These are phyloP conservation scores for Drosophila cognata DNA, from an alignment of 2,888 invertebrate species.

Conservation along the genomic window DNA sequence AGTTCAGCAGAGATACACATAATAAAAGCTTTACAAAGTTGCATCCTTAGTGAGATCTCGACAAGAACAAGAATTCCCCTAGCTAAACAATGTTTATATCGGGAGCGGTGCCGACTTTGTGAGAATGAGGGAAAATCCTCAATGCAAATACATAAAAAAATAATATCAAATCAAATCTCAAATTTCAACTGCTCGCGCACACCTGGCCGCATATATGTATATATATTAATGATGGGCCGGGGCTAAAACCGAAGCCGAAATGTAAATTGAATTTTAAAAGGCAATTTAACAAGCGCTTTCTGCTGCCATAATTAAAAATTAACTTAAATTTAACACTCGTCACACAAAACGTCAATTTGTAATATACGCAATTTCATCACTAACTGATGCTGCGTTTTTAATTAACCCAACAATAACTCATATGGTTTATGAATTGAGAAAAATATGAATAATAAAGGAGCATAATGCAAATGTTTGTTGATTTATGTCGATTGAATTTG, in stretches of 20 bases:
- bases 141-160: not conserved
- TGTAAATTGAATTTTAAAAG: constrained; percentile 80
- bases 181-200: constrained; percentile 17
- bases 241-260: constrained; percentile 61
- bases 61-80: not conserved
- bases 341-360: constrained; percentile 54
- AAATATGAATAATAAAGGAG: not conserved
- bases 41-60: not conserved
- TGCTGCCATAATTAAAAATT: constrained; percentile 74
- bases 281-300: constrained; percentile 72
- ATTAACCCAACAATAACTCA: constrained; percentile 50
- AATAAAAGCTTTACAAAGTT: not conserved
- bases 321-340: constrained; percentile 77
- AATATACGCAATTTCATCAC: constrained; percentile 50
- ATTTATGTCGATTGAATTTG: constrained; percentile 56
- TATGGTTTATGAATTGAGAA: constrained; percentile 48
- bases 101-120: not conserved
- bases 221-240: constrained; percentile 44
- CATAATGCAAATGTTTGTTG: constrained; percentile 42
- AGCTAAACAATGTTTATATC: not conserved
- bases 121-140: not conserved
- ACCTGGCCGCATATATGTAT: constrained; percentile 40
- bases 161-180: not conserved
- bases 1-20: not conserved
- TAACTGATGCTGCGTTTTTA: constrained; percentile 28